Conservation (phyloP, 2,888 invertebrate genomes). For the Hipparchia sbordonii region DNA sequence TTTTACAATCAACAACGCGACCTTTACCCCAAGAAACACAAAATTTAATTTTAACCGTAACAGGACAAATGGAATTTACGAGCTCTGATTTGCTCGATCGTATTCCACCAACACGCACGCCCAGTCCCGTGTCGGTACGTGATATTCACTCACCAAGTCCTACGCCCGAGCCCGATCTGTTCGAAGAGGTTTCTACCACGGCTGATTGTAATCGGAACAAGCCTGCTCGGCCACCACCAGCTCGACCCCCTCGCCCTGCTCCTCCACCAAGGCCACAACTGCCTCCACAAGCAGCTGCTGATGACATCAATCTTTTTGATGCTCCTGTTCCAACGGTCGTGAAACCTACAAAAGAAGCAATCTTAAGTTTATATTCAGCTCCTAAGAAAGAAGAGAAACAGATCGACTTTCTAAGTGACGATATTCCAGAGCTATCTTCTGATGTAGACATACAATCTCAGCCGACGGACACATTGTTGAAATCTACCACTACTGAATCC, state of each 20-base stretch:
- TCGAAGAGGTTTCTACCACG: constrained; percentile 53
- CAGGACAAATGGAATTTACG: constrained; percentile 94
- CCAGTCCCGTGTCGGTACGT: constrained; percentile 92
- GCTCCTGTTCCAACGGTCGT: constrained; percentile 77
- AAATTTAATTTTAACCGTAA: constrained; percentile 92
- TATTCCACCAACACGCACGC: constrained; percentile 92
- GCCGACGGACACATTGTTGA: constrained; percentile 46
- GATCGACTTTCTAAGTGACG: constrained; percentile 83
- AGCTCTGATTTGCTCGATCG: constrained; percentile 92
- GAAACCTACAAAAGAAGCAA: constrained; percentile 83
- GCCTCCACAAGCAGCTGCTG: constrained; percentile 51
- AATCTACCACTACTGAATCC: constrained; percentile 44
- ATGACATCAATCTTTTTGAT: constrained; percentile 83
- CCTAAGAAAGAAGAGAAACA: constrained; percentile 73
- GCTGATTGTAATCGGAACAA: constrained; percentile 74
- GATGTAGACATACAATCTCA: constrained; percentile 46
- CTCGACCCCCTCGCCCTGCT: constrained; percentile 69
- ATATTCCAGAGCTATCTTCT: constrained; percentile 62
- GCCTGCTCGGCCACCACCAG: constrained; percentile 59
- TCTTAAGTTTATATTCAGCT: constrained; percentile 81
- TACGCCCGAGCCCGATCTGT: constrained; percentile 85
- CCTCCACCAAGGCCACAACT: constrained; percentile 77
- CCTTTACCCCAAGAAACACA: constrained; percentile 91
- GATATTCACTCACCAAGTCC: constrained; percentile 93
- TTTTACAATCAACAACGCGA: constrained; percentile 75